Conservation (phyloP, 2,797 vertebrate genomes). For the Arvicola amphibius region DNA sequence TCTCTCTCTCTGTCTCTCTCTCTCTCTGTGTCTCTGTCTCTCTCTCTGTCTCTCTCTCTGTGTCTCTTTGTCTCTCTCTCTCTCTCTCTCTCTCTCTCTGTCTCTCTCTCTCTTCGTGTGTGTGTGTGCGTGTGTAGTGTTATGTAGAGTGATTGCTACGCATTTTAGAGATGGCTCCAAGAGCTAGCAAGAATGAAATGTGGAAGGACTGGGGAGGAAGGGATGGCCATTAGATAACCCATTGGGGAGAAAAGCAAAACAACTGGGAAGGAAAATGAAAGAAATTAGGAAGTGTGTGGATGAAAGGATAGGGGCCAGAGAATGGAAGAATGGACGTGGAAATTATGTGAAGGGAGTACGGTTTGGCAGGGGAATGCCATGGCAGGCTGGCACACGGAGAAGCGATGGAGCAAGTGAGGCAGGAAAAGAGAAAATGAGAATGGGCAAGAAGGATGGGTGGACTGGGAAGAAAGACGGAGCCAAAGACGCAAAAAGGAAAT, state of each 20-base stretch:
- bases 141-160: background rate
- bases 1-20: background rate
- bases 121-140: background rate
- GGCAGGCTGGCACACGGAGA: background rate
- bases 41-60: background rate
- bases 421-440: background rate
- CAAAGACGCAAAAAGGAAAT: slow-evolving; percentile 60
- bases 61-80: too few species aligned
- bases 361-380: background rate
- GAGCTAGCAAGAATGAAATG: background rate
- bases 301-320: background rate
- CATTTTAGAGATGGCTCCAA: background rate
- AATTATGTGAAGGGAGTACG: background rate
- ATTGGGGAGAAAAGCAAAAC: background rate
- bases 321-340: background rate
- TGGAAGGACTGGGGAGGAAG: background rate
- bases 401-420: background rate
- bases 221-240: background rate
- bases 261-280: slow-evolving; percentile 28
- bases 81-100: background rate
- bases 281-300: background rate
- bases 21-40: too few species aligned
- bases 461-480: slow-evolving; percentile 29
- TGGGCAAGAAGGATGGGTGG: background rate
- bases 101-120: too few species aligned